A percentile compares a stretch with the other conserved stretches of the same genome.
phyloP scores from a whole-genome alignment of 2,113 vertebrate genomes.

The Nyctibius bracteatus region DNA sequence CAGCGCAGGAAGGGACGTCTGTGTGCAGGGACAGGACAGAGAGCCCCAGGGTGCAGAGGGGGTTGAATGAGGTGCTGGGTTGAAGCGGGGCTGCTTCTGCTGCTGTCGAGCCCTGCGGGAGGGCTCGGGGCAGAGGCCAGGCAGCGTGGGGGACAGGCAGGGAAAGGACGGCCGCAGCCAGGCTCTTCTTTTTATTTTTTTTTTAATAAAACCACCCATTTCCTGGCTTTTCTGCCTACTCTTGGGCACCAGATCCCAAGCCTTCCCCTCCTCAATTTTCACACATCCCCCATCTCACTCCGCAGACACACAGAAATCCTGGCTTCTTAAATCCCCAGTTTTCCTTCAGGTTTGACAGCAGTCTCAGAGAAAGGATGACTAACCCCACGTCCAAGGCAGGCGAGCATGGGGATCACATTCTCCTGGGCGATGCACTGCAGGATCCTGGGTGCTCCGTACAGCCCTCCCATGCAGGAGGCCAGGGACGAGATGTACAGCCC shows the following conservation, averaged over 20 bases:
- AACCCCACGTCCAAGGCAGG: constrained; percentile 86
- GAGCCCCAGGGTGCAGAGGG: accelerated
- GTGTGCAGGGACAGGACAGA: accelerated
- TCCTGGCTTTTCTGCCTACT: neutral
- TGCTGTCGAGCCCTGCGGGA: accelerated
- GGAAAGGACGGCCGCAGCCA: neutral
- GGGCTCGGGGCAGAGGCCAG: neutral
- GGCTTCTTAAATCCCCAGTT: neutral
- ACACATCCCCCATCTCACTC: neutral
- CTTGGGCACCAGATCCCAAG: neutral
- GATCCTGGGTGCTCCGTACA: constrained; percentile 94
- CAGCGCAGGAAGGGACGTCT: neutral
- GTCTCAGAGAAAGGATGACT: constrained; percentile 50
- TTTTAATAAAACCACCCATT: neutral
- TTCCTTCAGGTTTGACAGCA: neutral
- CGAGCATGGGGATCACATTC: constrained; percentile 86
- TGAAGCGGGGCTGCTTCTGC: neutral
- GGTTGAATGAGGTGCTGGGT: accelerated
- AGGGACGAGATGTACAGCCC: constrained; percentile 96
- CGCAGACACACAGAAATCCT: neutral
- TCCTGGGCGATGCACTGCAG: constrained; percentile 95
- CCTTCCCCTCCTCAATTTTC: neutral
- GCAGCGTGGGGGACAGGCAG: neutral
- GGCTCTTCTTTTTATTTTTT: neutral
- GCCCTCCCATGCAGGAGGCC: constrained; percentile 96